Conservation (phyloP, 1,140 invertebrate genomes). For the Asbolus verrucosus region DNA sequence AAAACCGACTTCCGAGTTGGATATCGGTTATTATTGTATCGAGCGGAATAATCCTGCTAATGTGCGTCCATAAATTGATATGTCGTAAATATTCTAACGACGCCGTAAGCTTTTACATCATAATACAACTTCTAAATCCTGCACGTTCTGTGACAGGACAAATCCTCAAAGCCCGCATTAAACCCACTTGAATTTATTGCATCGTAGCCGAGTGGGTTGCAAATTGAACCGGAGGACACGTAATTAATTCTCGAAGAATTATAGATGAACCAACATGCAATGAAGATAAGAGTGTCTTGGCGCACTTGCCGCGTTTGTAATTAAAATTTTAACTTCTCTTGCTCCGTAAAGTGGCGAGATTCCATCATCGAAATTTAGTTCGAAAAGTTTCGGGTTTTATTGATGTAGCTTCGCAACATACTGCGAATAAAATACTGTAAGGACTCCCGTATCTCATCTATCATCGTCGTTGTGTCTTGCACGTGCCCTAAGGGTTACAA, state of each 20-base stretch:
- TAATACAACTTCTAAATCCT: slow-evolving; percentile 24
- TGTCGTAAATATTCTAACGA: slow-evolving; percentile 28
- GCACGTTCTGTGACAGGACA: slow-evolving; percentile 11
- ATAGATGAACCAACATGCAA: too few relatives aligned
- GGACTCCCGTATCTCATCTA: neutral
- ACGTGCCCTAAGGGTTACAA: slow-evolving; percentile 4
- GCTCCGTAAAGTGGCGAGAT: too few relatives aligned
- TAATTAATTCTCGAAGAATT: neutral
- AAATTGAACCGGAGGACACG: too few relatives aligned
- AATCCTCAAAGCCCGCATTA: slow-evolving; percentile 2
- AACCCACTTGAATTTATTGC: slow-evolving; percentile 28
- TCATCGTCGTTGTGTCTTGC: slow-evolving; percentile 10
- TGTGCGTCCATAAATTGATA: slow-evolving; percentile 24
- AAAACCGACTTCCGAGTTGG: slow-evolving; percentile 9
- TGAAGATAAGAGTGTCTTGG: too few relatives aligned
- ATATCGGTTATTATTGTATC: slow-evolving; percentile 2
- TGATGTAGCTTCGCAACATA: slow-evolving; percentile 10
- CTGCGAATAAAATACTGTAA: slow-evolving; percentile 2
- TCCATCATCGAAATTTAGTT: too few relatives aligned
- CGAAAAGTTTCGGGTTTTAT: neutral
- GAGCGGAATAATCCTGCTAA: slow-evolving; percentile 8
- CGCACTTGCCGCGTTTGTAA: too few relatives aligned
- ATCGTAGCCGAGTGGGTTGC: neutral
- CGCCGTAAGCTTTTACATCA: slow-evolving; percentile 17
- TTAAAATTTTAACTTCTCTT: too few relatives aligned